Percentiles rank a stretch among this genome's conserved stretches.
phyloP scores from a whole-genome alignment of 2,888 invertebrate species.

The Rhaphigaster nebulosa region DNA sequence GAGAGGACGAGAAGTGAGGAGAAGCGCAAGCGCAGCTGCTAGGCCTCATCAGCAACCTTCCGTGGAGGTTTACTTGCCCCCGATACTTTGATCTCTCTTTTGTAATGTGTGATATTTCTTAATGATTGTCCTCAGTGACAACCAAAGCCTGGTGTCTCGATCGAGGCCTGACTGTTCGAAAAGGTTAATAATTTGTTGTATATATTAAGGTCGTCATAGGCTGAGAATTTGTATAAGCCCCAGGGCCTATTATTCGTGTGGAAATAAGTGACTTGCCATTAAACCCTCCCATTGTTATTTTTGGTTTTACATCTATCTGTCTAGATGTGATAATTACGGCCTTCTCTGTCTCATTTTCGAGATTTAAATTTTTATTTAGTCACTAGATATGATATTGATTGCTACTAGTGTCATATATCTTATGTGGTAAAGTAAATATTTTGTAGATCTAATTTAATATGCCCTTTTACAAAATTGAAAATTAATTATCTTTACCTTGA shows the following conservation, averaged over 20 bases:
- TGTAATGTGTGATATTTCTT: conserved; percentile 54
- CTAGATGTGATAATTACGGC: conserved; percentile 59
- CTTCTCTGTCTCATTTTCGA: conserved; percentile 58
- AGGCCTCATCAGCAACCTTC: conserved; percentile 71
- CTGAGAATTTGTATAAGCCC: conserved; percentile 21
- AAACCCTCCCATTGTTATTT: conserved; percentile 48
- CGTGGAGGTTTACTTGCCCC: conserved; percentile 76
- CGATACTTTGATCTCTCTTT: conserved; percentile 72
- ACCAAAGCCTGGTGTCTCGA: conserved; percentile 42
- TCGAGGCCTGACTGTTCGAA: conserved; percentile 30
- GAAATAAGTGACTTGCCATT: conserved; percentile 48
- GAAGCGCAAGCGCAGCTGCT: conserved; percentile 69
- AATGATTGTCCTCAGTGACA: conserved; percentile 26
- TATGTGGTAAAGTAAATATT: conserved; percentile 18
- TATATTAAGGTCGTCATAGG: conserved; percentile 23
- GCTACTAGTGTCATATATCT: conserved; percentile 35
- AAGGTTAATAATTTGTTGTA: conserved; percentile 28
- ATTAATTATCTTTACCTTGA: background rate
- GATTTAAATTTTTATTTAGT: conserved; percentile 57
- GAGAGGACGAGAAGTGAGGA: conserved; percentile 67
- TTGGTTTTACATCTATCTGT: conserved; percentile 52
- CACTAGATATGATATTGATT: conserved; percentile 18
- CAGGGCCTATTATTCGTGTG: conserved; percentile 11
- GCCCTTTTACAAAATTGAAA: conserved; percentile 7
- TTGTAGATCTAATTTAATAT: conserved; percentile 25